A percentile compares a stretch with the other conserved stretches of the same genome.
Evolutionary conservation across 2,888 invertebrate species (phyloP).

Genomic region (Phalera bucephala): DNA sequence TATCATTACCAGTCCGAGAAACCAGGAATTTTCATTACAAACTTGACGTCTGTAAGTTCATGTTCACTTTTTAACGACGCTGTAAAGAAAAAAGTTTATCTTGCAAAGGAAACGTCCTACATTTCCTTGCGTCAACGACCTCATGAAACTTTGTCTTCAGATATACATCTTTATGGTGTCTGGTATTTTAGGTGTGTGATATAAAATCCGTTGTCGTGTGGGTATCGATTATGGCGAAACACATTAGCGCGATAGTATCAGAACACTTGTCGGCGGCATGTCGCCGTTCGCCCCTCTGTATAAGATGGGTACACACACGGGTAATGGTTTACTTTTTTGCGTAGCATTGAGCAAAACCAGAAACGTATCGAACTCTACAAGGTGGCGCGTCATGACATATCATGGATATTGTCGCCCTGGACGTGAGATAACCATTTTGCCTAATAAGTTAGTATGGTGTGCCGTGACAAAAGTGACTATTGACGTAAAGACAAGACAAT

Average conservation of each 20-base stretch:
- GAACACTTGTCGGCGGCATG: slow-evolving; percentile 58
- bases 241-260: slow-evolving; percentile 69
- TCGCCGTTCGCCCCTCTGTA: slow-evolving; percentile 44
- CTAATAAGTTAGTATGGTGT: no score
- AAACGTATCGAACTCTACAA: no score
- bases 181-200: slow-evolving; percentile 9
- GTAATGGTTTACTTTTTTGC: no score
- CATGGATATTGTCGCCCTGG: no score
- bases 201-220: slow-evolving; percentile 39
- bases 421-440: no score
- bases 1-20: background rate
- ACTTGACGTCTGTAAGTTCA: slow-evolving; percentile 20
- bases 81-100: slow-evolving; percentile 22
- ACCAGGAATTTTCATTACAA: slow-evolving; percentile 11
- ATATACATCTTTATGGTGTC: slow-evolving; percentile 17
- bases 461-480: no score
- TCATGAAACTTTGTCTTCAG: slow-evolving; percentile 28
- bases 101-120: slow-evolving; percentile 21
- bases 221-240: slow-evolving; percentile 60
- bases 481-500: no score
- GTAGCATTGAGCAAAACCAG: no score
- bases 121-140: slow-evolving; percentile 28
- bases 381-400: no score
- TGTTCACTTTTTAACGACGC: slow-evolving; percentile 27
- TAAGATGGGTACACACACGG: background rate